Evolutionary conservation across 2,113 vertebrate species (phyloP), one percentile per base, ranked within the genome.

Genomic region (Stomatorhinus ivindoensis): DNA sequence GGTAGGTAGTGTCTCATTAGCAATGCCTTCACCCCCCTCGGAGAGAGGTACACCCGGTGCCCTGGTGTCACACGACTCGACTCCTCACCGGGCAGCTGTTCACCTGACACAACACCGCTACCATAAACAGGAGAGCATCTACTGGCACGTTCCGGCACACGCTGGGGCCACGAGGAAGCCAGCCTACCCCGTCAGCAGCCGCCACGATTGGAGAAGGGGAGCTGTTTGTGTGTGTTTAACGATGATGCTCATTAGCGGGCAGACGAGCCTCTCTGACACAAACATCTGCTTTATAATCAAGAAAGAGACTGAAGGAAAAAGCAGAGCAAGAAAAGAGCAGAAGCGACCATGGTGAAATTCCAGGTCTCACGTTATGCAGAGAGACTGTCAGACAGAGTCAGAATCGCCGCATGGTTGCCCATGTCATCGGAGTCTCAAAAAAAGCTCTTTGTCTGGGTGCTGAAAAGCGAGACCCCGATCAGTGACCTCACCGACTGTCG

Each of bases 281-380:
- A 65, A 87, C 87, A 65, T n/a, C 87, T 87, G 87, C 55, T 46
- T 87, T n/a, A 87, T 44, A 27, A 65, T 65, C 87, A 61, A 87
- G 58, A 44, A 61, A 13, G 50, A 53, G 50, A 11, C 0, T 0
- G 53, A 61, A 4, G 8, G 42, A 1, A 24, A 53, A 3, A 39
- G 39, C 15, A 17, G n/a, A 80, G 42, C 73, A 4, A 35, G 11
- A 35, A 7, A 21, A 46, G 19, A 39, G 6, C 82, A 84, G 3
- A 46, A 11, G 9, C 44, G 7, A 15, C 15, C 31, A 11, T 87
- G 9, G 55, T 24, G 42, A 46, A 65, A 58, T 87, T 87, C 11
- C 35, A 87, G 87, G 55, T 46, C 31, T 44, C 1, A 15, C 19
- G 8, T 87, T 6, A 19, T 15, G 50, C n/a, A 21, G 27, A 86